Evolutionary conservation across 92 coral and sea anemone genomes (phyloP), one percentile per base, ranked within the genome.

Genomic region (Umimayanthus kanabou): DNA sequence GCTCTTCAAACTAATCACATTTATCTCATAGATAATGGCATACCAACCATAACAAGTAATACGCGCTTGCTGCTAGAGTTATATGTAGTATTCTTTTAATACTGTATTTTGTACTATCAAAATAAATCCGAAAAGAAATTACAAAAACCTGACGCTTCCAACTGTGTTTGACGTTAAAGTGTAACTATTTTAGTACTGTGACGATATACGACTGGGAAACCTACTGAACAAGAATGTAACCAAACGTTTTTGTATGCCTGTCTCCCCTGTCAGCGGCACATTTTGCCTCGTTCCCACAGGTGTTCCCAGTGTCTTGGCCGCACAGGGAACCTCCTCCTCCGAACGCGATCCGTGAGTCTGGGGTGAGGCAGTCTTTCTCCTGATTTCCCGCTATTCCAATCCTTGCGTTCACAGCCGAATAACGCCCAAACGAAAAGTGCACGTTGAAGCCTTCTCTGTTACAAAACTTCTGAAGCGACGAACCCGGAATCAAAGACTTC

Each of bases 261-360:
- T 90, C 77, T 10, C 89, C 92, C 45, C 53, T 79, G 26, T 90
- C 92, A 4, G 92, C 49, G 1, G 75, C 73, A 39, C 92, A 90
- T n/a, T 69, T 49, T 2, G 92, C 89, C 85, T 86, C 92, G 79
- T 90, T 90, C 25, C 92, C 92, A 80, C 92, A 90, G 33, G 81
- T 55, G 45, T 90, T 85, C 4, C 65, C 69, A n/a, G 53, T 16
- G 37, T 85, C 81, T 28, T 86, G 87, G 0, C 89, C 86, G 28
- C 92, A 90, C 13, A 85, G 85, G 49, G 80, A 47, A 15, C 89
- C 92, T 23, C 70, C 92, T 57, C 70, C 87, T 14, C 92, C 92
- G 70, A 90, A 80, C 1, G 89, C 92, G 72, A 90, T 90, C 3
- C 92, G 42, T 40, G 92, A 90, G 66, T 85, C 89, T 26, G 86